Base-by-base conservation (phyloP, 2,888 invertebrate genomes). In the Phlogophora meticulosa region DNA sequence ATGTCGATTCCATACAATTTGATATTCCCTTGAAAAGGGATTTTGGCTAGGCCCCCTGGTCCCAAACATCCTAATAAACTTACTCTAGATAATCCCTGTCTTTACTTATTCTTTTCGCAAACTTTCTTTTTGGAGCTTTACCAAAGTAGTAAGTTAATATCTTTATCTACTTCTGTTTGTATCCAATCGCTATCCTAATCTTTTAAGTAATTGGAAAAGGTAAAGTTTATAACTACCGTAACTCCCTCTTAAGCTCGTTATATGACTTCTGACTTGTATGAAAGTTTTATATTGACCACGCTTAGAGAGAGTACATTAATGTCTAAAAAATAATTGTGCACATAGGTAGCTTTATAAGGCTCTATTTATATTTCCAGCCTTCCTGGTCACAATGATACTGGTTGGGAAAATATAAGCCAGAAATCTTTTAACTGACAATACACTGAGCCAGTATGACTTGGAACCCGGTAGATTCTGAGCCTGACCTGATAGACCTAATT, bases 211-310 rank as follows among this genome's bases (percentile, higher is more conserved):
- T 45, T 32, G 15, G 5, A 17, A 40, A 36, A 22, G 1, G 10
- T 15, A 4, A 7, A 2, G 22, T 36, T 17, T 28, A 5, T 52
- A 28, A 13, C 11, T 52, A 43, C 48, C 72, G 72, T 78, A 73
- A 72, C 63, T 62, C 48, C 52, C 32, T 43, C 4, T 15, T 20
- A 36, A 45, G 2, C 3, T 17, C 3, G 55, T 3, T 57, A 17
- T n/a, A 57, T 34, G 57, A 38, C 56, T 61, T 61, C 1, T 24
- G 34, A 61, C 13, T 10, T 70, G 34, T 43, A 24, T 9, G 53
- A 53, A n/a, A 15, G 5, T 46, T 36, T 36, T 10, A 2, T 57
- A 42, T 46, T 67, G 20, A 28, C 28, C 5, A 28, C 28, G 5
- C 28, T 9, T 48, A 9, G 24, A 7, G n/a, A 46, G 11, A 40